Conservation (phyloP, 2,113 vertebrate genomes). For the Callospermophilus lateralis region DNA sequence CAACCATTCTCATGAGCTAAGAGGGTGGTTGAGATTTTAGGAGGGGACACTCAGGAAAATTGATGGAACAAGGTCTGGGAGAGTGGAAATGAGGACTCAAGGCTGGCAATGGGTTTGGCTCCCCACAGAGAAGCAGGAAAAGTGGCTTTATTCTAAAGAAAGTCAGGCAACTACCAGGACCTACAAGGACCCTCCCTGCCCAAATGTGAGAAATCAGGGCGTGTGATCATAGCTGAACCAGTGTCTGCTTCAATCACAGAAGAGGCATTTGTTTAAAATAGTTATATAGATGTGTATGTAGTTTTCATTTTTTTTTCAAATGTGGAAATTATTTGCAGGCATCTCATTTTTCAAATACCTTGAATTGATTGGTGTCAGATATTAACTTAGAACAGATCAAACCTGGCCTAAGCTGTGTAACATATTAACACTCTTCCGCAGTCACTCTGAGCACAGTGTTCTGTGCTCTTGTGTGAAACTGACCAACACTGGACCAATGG, state of each 20-base stretch:
- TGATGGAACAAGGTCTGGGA: constrained; percentile 34
- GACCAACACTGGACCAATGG: background rate
- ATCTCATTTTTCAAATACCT: background rate
- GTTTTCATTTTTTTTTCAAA: background rate
- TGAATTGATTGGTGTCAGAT: background rate
- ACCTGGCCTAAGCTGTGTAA: background rate
- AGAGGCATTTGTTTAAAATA: background rate
- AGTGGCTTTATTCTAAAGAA: background rate
- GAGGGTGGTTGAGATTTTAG: background rate
- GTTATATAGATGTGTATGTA: background rate
- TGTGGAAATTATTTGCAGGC: background rate
- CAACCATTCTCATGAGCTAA: background rate
- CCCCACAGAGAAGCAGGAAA: background rate
- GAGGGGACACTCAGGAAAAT: background rate
- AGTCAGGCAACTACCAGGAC: background rate
- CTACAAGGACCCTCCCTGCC: background rate
- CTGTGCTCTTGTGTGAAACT: background rate
- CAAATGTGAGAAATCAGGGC: background rate
- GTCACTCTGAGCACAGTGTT: background rate
- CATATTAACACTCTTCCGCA: background rate
- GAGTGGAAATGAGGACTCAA: constrained; percentile 13
- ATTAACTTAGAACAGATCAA: background rate
- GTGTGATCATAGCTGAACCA: background rate
- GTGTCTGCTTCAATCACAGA: background rate
- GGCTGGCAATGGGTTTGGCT: background rate